These are phyloP conservation scores for Drosophila murphyi DNA, from an alignment of 1,140 invertebrate genomes.

Conservation along the genomic window DNA sequence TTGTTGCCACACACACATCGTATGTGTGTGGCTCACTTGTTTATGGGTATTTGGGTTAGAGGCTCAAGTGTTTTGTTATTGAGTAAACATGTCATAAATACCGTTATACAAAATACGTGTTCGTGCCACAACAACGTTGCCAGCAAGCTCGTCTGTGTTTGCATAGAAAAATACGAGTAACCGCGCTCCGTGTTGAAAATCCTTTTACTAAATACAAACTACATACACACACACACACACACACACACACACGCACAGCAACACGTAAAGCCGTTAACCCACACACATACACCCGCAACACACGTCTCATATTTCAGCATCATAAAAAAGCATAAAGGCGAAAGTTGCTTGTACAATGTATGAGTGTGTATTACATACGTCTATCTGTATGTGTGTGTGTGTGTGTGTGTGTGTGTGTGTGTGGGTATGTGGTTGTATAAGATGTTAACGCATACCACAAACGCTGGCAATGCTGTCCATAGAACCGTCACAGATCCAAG, in stretches of 20 bases:
- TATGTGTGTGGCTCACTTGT: constrained; percentile 60
- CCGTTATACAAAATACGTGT: constrained; percentile 71
- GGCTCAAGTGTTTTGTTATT: constrained; percentile 77
- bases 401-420: constrained; percentile 14
- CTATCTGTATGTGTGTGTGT: not conserved
- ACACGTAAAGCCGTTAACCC: constrained; percentile 29
- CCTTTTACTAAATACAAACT: constrained; percentile 75
- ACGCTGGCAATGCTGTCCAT: not conserved
- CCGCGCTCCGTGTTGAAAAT: constrained; percentile 50
- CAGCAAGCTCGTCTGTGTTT: constrained; percentile 6
- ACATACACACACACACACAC: constrained; percentile 34
- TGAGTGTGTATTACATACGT: not conserved
- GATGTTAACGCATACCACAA: constrained; percentile 24
- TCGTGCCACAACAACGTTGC: constrained; percentile 38
- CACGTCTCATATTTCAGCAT: constrained; percentile 68
- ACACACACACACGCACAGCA: constrained; percentile 4
- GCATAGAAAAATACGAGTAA: constrained; percentile 21
- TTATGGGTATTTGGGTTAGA: constrained; percentile 78
- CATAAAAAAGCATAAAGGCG: constrained; percentile 57
- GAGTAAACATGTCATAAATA: constrained; percentile 79
- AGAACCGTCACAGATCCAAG: constrained; percentile 16
- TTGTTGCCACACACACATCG: constrained; percentile 3
- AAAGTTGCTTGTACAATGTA: constrained; percentile 42
- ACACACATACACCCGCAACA: constrained; percentile 20
- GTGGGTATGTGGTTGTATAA: constrained; percentile 1